Percentiles rank a stretch among this genome's conserved stretches.
Evolutionary conservation across 2,888 invertebrate genomes (phyloP).

Genomic region (Drosophila stalkeri): DNA sequence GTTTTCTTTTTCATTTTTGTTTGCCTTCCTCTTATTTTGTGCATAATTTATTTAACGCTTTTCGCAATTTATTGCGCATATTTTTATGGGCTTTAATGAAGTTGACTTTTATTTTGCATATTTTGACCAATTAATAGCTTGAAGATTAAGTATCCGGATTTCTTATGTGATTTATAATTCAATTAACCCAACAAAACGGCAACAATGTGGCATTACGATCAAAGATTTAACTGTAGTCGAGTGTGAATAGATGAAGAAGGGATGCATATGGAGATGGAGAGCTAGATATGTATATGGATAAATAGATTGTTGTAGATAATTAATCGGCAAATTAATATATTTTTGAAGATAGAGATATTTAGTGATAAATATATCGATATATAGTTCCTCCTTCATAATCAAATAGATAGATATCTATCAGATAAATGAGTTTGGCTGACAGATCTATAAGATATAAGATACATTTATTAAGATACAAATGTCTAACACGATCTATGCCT

Average conservation of each 20-base stretch:
- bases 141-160: constrained; percentile 7
- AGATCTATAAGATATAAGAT: background rate
- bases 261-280: background rate
- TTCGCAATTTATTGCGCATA: constrained; percentile 31
- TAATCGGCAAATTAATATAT: too few relatives aligned
- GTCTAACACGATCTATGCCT: too few relatives aligned
- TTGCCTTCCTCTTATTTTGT: background rate
- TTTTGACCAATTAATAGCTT: constrained; percentile 14
- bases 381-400: background rate
- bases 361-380: background rate
- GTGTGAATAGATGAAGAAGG: background rate
- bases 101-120: constrained; percentile 29
- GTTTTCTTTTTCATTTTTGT: background rate
- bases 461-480: background rate
- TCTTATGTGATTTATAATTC: constrained; percentile 6
- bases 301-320: background rate
- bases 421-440: background rate
- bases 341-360: too few relatives aligned
- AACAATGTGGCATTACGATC: background rate
- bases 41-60: constrained; percentile 18
- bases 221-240: background rate
- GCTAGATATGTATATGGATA: background rate
- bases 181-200: constrained; percentile 1
- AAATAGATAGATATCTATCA: background rate
- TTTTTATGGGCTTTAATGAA: constrained; percentile 26